Percentiles rank a stretch among this genome's conserved stretches.
phyloP scores from a whole-genome alignment of 1,140 invertebrate species.

The Trichonephila inaurata region DNA sequence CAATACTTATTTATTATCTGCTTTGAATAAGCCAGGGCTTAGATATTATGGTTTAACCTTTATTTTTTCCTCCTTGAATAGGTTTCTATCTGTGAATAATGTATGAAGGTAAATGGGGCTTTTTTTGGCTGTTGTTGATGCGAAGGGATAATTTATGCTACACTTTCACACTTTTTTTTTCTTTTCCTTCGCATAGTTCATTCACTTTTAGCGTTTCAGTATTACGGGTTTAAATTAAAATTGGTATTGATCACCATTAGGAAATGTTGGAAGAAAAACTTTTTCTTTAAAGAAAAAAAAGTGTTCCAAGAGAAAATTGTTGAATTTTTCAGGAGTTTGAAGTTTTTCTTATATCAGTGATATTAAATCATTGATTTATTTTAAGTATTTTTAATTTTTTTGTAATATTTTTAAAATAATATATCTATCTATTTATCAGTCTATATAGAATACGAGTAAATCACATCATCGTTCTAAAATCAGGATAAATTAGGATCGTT shows the following conservation, averaged over 20 bases:
- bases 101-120: conserved; percentile 41
- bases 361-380: background rate
- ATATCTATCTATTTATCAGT: no score
- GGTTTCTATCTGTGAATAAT: conserved; percentile 60
- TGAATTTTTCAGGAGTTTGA: background rate
- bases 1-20: conserved; percentile 66
- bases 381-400: no score
- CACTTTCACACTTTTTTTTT: background rate
- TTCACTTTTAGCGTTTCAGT: conserved; percentile 2
- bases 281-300: background rate
- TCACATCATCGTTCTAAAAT: no score
- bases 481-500: no score
- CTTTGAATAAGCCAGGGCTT: conserved; percentile 2
- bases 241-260: conserved; percentile 37
- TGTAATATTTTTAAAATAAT: no score
- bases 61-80: conserved; percentile 24
- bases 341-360: background rate
- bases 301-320: background rate
- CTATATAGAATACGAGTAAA: no score
- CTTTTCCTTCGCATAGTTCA: background rate
- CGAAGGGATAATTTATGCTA: conserved; percentile 13
- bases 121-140: conserved; percentile 36
- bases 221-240: conserved; percentile 30
- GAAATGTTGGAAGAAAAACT: background rate
- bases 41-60: conserved; percentile 26